Evolutionary conservation across 2,888 invertebrate species (phyloP), one percentile per base, ranked within the genome.

Genomic region (Drosophila differens): DNA sequence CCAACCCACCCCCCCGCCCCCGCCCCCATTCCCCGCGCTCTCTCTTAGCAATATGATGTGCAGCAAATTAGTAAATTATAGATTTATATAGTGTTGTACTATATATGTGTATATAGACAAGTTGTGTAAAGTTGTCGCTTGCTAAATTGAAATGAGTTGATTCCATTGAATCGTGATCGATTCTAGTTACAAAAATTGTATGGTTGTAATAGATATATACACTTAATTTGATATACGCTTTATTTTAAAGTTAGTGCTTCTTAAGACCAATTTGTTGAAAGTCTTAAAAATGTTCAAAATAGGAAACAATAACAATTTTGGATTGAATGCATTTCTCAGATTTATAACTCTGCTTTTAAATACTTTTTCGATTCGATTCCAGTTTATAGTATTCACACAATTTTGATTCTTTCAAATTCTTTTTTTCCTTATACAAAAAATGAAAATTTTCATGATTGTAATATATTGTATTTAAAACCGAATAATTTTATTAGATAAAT

Each of bases 51-150:
- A 61, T 44, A 58, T 39, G 44, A 59, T 54, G 64, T 53, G 62
- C 52, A 55, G 33, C 66, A 52, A 60, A 68, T 70, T 85, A 83
- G 79, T 69, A 41, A 76, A 89, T 68, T 74, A 75, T 76, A 70
- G 70, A 62, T 60, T 73, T 53, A 51, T 54, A 67, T 58, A 64
- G 53, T 55, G 37, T 65, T 55, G 37, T 65, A 41, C 22, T 35
- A 60, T 37, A 41, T 37, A 61, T 58, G 55, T 65, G 70, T 63
- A 69, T 49, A 61, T 73, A 55, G 53, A 58, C 44, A 39, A 22
- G 67, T 63, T 49, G 55, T 61, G 47, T 52, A 41, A 32, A 58
- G 22, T 32, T 41, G 41, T 58, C 58, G 58, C 58, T 58, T 41
- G 32, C 30, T 28, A 37, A 37, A 12, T 28, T 39, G 28, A 37